Conservation (phyloP, 2,113 vertebrate species). For the Odontesthes bonariensis region DNA sequence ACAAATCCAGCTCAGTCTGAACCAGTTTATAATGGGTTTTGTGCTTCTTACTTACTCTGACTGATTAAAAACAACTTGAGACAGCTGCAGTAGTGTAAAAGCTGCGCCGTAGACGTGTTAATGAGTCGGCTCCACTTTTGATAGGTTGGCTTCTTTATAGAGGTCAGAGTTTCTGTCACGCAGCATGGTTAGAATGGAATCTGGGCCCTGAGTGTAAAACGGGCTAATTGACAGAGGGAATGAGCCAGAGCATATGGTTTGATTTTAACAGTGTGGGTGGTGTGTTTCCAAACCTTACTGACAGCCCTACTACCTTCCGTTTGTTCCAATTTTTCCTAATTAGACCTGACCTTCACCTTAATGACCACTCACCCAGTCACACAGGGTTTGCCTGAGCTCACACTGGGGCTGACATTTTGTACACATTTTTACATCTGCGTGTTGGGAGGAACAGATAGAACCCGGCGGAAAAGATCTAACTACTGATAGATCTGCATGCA, state of each 20-base stretch:
- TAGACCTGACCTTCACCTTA: conserved; percentile 79
- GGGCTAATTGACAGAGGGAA: conserved; percentile 76
- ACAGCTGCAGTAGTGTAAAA: conserved; percentile 49
- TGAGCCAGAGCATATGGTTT: conserved; percentile 81
- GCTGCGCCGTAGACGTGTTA: conserved; percentile 60
- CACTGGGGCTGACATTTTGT: conserved; percentile 25
- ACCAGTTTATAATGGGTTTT: neutral
- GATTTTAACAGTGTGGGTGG: conserved; percentile 82
- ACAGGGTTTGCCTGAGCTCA: conserved; percentile 26
- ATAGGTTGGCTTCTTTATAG: conserved; percentile 63
- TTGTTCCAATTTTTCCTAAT: conserved; percentile 83
- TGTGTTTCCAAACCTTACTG: conserved; percentile 74
- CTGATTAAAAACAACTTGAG: conserved; percentile 44
- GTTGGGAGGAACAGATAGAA: conserved; percentile 36
- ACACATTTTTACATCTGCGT: conserved; percentile 28
- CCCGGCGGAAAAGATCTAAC: conserved; percentile 28
- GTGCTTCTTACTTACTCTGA: neutral
- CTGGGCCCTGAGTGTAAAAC: conserved; percentile 71
- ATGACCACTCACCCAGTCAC: conserved; percentile 62
- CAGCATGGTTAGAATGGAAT: conserved; percentile 74
- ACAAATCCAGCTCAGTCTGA: conserved; percentile 5
- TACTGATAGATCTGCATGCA: conserved; percentile 52
- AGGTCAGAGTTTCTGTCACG: conserved; percentile 76
- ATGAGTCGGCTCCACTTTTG: conserved; percentile 68
- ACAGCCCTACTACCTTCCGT: conserved; percentile 77